Evolutionary conservation across 2,113 vertebrate species (phyloP).

Genomic region (Myrmecophaga tridactyla): DNA sequence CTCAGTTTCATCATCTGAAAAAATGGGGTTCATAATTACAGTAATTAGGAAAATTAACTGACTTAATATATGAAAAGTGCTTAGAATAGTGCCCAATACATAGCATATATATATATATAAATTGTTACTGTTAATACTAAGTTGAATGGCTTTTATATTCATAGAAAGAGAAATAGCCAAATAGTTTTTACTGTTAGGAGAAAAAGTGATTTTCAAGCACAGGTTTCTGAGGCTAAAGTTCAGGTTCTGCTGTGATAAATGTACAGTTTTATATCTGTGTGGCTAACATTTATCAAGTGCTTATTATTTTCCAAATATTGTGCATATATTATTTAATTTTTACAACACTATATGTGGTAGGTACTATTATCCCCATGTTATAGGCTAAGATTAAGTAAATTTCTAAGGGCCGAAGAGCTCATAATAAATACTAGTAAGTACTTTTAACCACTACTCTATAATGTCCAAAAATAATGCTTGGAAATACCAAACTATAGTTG

Average conservation of each 20-base stretch:
- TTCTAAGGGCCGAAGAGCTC: background rate
- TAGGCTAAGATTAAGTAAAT: background rate
- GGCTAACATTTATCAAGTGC: background rate
- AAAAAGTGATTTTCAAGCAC: background rate
- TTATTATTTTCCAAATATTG: background rate
- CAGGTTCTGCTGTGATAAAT: background rate
- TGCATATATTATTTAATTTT: background rate
- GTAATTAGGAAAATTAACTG: background rate
- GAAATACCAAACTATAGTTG: background rate
- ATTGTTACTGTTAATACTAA: background rate
- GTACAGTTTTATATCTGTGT: background rate
- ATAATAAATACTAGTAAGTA: background rate
- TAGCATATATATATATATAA: background rate
- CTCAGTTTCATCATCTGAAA: background rate
- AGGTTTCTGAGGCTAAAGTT: background rate
- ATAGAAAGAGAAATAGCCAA: background rate
- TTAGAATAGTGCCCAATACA: background rate
- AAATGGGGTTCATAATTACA: background rate
- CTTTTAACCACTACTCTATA: background rate
- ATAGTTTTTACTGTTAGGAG: background rate
- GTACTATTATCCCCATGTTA: background rate
- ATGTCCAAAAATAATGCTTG: background rate
- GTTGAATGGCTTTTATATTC: background rate
- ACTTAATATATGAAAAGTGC: background rate
- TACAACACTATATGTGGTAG: background rate